These are phyloP conservation scores for Phthorimaea operculella DNA, from an alignment of 1,140 invertebrate species.

Conservation along the genomic window DNA sequence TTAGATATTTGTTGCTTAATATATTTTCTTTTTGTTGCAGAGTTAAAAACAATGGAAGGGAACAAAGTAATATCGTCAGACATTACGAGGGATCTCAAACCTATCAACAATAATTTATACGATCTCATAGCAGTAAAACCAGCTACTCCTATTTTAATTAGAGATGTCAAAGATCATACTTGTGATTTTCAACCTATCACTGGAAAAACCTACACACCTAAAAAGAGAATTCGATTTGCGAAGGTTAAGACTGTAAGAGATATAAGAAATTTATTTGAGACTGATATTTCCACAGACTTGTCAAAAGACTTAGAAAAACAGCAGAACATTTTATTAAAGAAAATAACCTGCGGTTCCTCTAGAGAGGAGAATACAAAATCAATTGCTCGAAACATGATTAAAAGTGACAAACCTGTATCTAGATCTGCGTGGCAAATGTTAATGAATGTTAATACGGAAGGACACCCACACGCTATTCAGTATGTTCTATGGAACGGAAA, in stretches of 20 bases:
- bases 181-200: slow-evolving; percentile 41
- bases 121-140: slow-evolving; percentile 36
- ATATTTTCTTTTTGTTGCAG: slow-evolving; percentile 14
- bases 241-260: slow-evolving; percentile 55
- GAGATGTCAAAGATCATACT: slow-evolving; percentile 10
- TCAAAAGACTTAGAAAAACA: slow-evolving; percentile 42
- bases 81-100: slow-evolving; percentile 30
- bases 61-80: slow-evolving; percentile 43
- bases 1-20: background rate
- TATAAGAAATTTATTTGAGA: slow-evolving; percentile 42
- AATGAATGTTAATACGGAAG: slow-evolving; percentile 49
- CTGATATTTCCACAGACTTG: slow-evolving; percentile 38
- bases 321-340: slow-evolving; percentile 41
- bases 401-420: slow-evolving; percentile 33
- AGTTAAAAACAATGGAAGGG: slow-evolving; percentile 27
- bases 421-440: slow-evolving; percentile 55
- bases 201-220: slow-evolving; percentile 46
- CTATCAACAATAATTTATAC: slow-evolving; percentile 35
- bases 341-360: slow-evolving; percentile 42
- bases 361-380: slow-evolving; percentile 38
- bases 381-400: slow-evolving; percentile 40
- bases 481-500: slow-evolving; percentile 50
- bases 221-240: slow-evolving; percentile 35
- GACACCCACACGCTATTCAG: slow-evolving; percentile 31
- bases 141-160: slow-evolving; percentile 26